Evolutionary conservation across 2,888 invertebrate genomes (phyloP).

Genomic region (Mimas tiliae): DNA sequence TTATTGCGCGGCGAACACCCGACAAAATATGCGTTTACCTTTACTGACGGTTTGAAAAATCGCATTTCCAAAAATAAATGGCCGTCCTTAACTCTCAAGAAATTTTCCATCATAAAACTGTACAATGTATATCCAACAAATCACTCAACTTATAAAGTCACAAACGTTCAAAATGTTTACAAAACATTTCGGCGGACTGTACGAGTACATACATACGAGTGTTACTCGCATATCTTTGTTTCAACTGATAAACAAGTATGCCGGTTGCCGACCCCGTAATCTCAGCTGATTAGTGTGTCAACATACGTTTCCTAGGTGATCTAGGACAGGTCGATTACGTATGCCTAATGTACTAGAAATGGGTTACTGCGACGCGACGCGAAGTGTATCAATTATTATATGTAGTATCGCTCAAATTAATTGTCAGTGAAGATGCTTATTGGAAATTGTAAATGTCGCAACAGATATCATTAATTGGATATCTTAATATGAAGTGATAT

Average conservation of each 20-base stretch:
- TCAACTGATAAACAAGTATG: conserved; percentile 27
- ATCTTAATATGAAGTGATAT: too few relatives aligned
- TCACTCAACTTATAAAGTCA: neutral
- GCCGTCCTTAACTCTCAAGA: neutral
- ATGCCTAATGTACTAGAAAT: conserved; percentile 7
- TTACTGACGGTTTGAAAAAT: too few relatives aligned
- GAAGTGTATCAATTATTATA: conserved; percentile 8
- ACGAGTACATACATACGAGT: neutral
- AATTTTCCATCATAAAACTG: neutral
- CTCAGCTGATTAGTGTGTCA: conserved; percentile 54
- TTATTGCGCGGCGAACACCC: too few relatives aligned
- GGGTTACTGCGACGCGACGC: conserved; percentile 17
- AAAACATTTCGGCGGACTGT: conserved; percentile 12
- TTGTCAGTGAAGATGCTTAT: neutral
- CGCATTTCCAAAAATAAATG: too few relatives aligned
- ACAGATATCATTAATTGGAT: neutral
- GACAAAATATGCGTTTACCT: too few relatives aligned
- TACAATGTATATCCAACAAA: neutral
- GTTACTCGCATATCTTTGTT: conserved; percentile 16
- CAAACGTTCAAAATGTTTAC: neutral
- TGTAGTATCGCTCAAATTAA: neutral
- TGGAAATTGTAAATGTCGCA: too few relatives aligned
- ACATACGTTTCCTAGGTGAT: conserved; percentile 34
- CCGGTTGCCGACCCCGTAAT: conserved; percentile 47
- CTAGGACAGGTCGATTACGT: conserved; percentile 29